Base-by-base conservation (phyloP, 2,797 vertebrate genomes). In the Phoxinus dragarum region DNA sequence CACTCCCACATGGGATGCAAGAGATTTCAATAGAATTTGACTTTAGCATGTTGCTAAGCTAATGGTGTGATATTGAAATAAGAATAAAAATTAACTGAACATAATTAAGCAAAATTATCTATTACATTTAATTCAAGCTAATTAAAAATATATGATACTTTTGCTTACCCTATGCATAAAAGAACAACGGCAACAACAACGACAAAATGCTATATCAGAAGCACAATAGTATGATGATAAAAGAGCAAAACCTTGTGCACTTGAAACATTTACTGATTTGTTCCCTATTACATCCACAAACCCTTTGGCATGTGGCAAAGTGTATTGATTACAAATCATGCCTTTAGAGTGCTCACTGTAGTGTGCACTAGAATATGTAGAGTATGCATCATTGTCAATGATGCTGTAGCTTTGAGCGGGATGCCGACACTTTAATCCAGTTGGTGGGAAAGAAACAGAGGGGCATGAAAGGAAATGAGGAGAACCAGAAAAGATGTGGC, bases 311-410 rank as follows among this genome's bases (percentile, higher is more conserved):
- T 6, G 3, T 76, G 9, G 5, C 34, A n/a, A n/a, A 31, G 61
- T 67, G 19, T 72, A 72, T 16, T 61, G 67, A 85, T 80, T 79
- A 59, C 52, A 64, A 49, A 79, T 38, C 67, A 59, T 21, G 19
- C 54, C 76, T 72, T 54, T 38, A 59, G 27, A 72, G 67, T 38
- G 38, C 47, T 69, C 84, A 44, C 54, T 73, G 27, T 12, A 75
- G 69, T 75, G 68, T 61, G 38, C 66, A 68, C 66, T 67, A 49
- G 27, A 75, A 75, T 92, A 89, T 91, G 91, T 47, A 82, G 86
- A 90, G 90, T 87, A 87, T 86, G 87, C 75, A 84, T 66, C 82
- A 47, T 82, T 49, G 56, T 82, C 36, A 71, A 11, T 56, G 9
- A 69, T 42, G 52, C 56, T 61, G 19, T 44, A 47, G 9, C 66